Conservation (phyloP, 2,113 vertebrate species). For the Halcyon malimbica region DNA sequence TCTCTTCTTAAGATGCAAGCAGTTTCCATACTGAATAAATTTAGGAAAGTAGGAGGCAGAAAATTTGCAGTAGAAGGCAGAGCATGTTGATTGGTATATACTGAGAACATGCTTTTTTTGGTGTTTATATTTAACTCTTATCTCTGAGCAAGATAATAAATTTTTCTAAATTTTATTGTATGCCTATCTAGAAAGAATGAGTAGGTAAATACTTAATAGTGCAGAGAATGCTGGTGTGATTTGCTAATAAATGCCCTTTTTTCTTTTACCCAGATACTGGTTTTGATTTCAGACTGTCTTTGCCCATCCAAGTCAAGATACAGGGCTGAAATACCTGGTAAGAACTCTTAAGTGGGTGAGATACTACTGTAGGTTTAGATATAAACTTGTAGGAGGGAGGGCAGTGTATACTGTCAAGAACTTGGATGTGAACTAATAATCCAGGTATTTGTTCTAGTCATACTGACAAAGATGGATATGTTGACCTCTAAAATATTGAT, state of each 20-base stretch:
- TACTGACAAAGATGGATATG: neutral
- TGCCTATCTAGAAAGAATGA: neutral
- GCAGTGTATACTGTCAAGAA: neutral
- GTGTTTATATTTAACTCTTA: constrained; percentile 14
- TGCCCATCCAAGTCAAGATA: constrained; percentile 75
- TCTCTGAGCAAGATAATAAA: neutral
- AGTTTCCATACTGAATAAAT: neutral
- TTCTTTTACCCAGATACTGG: constrained; percentile 74
- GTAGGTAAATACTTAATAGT: neutral
- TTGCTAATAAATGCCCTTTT: neutral
- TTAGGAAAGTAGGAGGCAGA: neutral
- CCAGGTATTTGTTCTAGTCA: neutral
- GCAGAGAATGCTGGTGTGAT: neutral
- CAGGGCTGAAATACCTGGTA: constrained; percentile 71
- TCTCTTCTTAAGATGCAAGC: neutral
- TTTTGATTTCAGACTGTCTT: constrained; percentile 85
- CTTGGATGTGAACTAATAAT: neutral
- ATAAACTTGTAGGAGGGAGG: neutral
- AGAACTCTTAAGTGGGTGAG: neutral
- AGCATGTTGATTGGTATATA: neutral
- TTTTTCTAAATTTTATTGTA: neutral
- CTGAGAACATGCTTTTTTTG: neutral
- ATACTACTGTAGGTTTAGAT: neutral
- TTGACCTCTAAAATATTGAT: neutral
- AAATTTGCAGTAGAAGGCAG: neutral